A percentile compares a stretch with the other conserved stretches of the same genome.
phyloP scores from a whole-genome alignment of 2,888 invertebrate species.

The Busseola fusca region DNA sequence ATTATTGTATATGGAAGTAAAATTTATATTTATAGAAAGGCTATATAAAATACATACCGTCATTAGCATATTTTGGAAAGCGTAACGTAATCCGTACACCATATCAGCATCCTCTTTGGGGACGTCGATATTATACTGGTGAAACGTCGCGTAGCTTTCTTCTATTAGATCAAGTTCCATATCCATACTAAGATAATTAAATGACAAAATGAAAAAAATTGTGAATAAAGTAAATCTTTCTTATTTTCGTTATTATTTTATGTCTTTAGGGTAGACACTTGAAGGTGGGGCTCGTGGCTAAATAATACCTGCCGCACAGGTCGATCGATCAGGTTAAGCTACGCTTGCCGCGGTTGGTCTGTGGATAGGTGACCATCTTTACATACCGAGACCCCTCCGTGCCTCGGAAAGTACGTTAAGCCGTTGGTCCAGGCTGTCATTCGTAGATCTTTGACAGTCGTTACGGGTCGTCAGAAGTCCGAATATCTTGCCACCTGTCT shows the following conservation, averaged over 20 bases:
- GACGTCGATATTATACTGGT: conserved; percentile 91
- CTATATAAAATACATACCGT: conserved; percentile 88
- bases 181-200: conserved; percentile 89
- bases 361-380: too few relatives aligned
- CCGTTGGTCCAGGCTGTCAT: too few relatives aligned
- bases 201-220: neutral
- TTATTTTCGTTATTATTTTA: neutral
- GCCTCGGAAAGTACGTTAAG: too few relatives aligned
- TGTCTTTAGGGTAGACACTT: neutral
- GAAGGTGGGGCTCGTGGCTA: neutral
- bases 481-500: too few relatives aligned
- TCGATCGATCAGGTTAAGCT: too few relatives aligned
- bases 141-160: conserved; percentile 93
- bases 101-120: conserved; percentile 94
- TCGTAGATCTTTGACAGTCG: too few relatives aligned
- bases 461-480: too few relatives aligned
- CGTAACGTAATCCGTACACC: conserved; percentile 93
- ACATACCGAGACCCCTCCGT: too few relatives aligned
- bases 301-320: too few relatives aligned
- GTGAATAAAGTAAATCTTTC: neutral
- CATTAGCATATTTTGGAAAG: conserved; percentile 93
- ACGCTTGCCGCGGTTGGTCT: too few relatives aligned
- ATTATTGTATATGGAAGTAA: neutral
- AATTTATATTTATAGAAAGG: neutral
- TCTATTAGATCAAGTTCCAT: conserved; percentile 93